phyloP scores from a whole-genome alignment of 2,797 vertebrate genomes.

The Valencia hispanica region DNA sequence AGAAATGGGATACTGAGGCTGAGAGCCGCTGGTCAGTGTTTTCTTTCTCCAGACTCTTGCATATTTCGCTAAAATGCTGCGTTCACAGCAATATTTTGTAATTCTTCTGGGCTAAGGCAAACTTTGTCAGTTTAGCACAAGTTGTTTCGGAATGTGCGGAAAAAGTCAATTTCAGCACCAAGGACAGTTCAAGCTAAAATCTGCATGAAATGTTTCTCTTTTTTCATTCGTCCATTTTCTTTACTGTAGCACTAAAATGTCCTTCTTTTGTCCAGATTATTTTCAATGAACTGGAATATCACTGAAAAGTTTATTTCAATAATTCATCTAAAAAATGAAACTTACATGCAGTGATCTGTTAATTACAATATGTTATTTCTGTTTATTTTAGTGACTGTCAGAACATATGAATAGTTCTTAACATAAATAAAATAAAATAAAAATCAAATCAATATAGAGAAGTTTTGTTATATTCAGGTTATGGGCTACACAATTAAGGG shows the following conservation, averaged over 20 bases:
- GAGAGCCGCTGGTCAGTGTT: background rate
- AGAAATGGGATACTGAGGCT: background rate
- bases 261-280: background rate
- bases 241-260: background rate
- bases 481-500: background rate
- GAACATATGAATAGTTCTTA: background rate
- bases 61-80: background rate
- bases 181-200: slow-evolving; percentile 58
- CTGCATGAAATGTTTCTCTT: background rate
- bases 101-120: background rate
- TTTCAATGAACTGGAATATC: background rate
- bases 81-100: background rate
- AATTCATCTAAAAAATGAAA: background rate
- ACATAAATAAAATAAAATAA: background rate
- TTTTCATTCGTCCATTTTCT: background rate
- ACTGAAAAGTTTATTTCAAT: background rate
- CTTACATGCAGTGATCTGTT: background rate
- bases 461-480: background rate
- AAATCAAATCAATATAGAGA: background rate
- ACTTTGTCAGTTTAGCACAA: background rate
- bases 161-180: slow-evolving; percentile 63
- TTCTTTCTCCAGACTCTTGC: background rate
- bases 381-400: background rate
- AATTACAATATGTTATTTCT: background rate
- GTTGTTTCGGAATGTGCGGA: background rate